Conservation (phyloP, 2,113 vertebrate species). For the Atherinomorus stipes region DNA sequence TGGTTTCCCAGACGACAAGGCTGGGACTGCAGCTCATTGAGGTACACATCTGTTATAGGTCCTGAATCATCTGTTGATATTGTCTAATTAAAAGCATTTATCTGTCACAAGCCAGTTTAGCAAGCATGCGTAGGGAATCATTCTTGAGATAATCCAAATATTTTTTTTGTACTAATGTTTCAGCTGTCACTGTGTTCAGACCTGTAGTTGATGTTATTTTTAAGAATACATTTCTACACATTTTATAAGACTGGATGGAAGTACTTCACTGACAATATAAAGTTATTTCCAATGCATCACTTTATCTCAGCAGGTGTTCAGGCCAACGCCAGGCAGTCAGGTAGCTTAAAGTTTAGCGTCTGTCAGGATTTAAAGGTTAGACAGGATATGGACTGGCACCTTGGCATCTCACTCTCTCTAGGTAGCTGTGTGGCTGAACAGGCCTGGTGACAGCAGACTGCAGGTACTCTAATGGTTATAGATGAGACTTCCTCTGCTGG, state of each 20-base stretch:
- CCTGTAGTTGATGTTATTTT: no score
- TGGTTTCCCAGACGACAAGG: not conserved
- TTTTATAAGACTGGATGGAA: not conserved
- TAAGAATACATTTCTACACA: no score
- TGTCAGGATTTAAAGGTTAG: slow-evolving; percentile 76
- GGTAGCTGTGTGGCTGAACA: slow-evolving; percentile 49
- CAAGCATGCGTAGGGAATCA: no score
- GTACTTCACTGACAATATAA: not conserved
- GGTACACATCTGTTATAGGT: not conserved
- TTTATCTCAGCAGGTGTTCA: slow-evolving; percentile 31
- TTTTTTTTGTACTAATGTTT: no score
- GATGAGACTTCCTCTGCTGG: slow-evolving; percentile 55
- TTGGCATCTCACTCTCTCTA: slow-evolving; percentile 68
- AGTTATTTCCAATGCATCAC: not conserved
- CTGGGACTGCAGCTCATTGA: not conserved
- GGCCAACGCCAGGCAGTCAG: slow-evolving; percentile 13
- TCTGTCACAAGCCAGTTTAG: no score
- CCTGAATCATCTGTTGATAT: not conserved
- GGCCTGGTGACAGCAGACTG: slow-evolving; percentile 55
- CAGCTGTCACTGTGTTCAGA: no score
- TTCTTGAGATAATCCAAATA: no score
- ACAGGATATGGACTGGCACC: slow-evolving; percentile 63
- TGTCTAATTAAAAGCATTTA: not conserved
- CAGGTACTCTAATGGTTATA: slow-evolving; percentile 47
- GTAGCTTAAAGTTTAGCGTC: slow-evolving; percentile 39